Percentiles rank a stretch among this genome's conserved stretches.
Conservation (phyloP, 2,113 vertebrate species). For the Osmerus eperlanus region DNA sequence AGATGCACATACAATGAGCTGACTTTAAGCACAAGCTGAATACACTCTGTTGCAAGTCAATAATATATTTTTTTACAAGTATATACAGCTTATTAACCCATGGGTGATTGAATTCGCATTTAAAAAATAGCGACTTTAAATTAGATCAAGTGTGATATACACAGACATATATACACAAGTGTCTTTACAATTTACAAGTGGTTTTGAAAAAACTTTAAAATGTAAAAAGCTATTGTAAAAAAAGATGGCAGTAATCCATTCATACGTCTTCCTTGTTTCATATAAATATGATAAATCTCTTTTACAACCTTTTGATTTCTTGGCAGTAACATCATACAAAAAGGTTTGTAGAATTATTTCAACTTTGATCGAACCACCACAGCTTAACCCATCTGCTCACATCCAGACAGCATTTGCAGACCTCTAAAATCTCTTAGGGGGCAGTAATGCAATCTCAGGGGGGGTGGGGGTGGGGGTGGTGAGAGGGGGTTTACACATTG, state of each 20-base stretch:
- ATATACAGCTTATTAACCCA: slow-evolving; percentile 74
- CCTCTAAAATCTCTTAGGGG: slow-evolving; percentile 4
- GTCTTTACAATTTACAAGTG: slow-evolving; percentile 78
- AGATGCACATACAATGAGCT: slow-evolving; percentile 54
- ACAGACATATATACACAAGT: slow-evolving; percentile 77
- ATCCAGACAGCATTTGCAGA: slow-evolving; percentile 4
- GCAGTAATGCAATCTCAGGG: slow-evolving; percentile 7
- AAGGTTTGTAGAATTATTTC: slow-evolving; percentile 34
- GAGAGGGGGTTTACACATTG: slow-evolving; percentile 24
- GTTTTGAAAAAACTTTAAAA: slow-evolving; percentile 84
- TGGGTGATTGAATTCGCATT: slow-evolving; percentile 69
- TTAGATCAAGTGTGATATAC: slow-evolving; percentile 63
- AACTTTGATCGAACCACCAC: slow-evolving; percentile 34
- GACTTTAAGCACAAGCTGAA: slow-evolving; percentile 75
- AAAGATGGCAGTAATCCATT: slow-evolving; percentile 89
- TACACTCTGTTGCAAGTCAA: slow-evolving; percentile 76
- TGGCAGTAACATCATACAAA: slow-evolving; percentile 60
- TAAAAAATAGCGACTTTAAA: slow-evolving; percentile 68
- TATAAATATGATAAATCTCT: slow-evolving; percentile 70
- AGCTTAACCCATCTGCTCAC: neutral
- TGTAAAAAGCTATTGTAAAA: slow-evolving; percentile 84
- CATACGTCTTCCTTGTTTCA: slow-evolving; percentile 77
- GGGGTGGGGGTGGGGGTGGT: no score
- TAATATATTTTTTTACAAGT: slow-evolving; percentile 82
- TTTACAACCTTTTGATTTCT: slow-evolving; percentile 56